Conservation (phyloP, 2,888 invertebrate species). For the Lapara coniferarum region DNA sequence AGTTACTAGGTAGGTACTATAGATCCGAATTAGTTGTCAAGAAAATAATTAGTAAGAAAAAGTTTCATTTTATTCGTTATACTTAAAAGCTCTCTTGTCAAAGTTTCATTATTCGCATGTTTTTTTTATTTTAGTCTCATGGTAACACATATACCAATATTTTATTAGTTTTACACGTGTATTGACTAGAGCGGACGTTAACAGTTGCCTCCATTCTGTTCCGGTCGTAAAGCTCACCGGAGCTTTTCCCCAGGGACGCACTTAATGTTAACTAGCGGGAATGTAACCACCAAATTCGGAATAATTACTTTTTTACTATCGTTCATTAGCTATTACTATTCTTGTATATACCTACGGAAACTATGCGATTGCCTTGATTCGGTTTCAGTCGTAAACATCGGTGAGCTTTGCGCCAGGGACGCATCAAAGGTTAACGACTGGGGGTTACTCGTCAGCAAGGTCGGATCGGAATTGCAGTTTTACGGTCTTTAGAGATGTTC, state of each 20-base stretch:
- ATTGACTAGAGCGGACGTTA: background rate
- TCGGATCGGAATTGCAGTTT: constrained; percentile 5
- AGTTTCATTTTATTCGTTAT: too few relatives aligned
- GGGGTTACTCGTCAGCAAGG: constrained; percentile 1
- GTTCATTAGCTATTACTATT: background rate
- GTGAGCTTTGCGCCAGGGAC: constrained; percentile 16
- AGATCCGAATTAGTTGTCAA: too few relatives aligned
- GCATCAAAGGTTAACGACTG: constrained; percentile 16
- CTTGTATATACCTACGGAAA: background rate
- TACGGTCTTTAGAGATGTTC: background rate
- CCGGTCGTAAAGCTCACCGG: background rate
- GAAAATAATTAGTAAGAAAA: too few relatives aligned
- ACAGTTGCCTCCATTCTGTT: background rate
- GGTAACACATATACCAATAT: background rate
- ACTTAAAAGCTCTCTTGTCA: too few relatives aligned
- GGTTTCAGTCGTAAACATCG: constrained; percentile 2
- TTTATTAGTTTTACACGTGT: background rate
- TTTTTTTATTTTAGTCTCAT: background rate
- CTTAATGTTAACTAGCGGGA: background rate
- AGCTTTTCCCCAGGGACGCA: constrained; percentile 6
- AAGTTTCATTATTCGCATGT: too few relatives aligned
- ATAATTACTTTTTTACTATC: background rate
- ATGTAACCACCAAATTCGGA: background rate
- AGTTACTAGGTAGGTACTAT: too few relatives aligned
- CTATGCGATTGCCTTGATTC: constrained; percentile 2